phyloP scores from a whole-genome alignment of 2,797 vertebrate genomes.

The Scyliorhinus canicula region DNA sequence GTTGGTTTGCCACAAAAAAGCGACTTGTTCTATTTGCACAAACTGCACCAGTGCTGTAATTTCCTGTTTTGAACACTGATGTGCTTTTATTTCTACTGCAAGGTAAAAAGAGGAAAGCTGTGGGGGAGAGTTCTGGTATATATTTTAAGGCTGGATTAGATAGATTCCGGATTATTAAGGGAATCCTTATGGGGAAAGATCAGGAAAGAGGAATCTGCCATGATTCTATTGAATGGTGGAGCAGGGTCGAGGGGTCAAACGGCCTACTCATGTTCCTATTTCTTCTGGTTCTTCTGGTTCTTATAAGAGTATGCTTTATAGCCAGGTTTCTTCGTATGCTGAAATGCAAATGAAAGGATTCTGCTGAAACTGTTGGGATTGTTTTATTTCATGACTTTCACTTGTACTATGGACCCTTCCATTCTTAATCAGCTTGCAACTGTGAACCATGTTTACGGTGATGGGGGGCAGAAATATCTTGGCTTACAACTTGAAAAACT shows the following conservation, averaged over 20 bases:
- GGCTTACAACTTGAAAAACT: not conserved
- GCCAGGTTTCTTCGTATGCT: not conserved
- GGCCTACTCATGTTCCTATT: too few relatives aligned
- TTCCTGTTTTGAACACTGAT: not conserved
- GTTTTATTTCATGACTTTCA: not conserved
- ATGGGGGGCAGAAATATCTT: not conserved
- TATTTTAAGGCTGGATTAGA: too few relatives aligned
- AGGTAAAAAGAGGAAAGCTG: not conserved
- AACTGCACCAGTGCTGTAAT: not conserved
- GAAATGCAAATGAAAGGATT: not conserved
- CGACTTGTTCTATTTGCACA: not conserved
- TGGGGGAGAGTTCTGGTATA: too few relatives aligned
- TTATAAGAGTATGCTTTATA: not conserved
- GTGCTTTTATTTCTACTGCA: not conserved
- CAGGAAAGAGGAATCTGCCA: too few relatives aligned
- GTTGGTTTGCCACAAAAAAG: not conserved
- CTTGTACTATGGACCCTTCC: not conserved
- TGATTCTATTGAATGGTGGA: too few relatives aligned
- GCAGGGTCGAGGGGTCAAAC: too few relatives aligned
- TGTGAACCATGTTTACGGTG: not conserved
- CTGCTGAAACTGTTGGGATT: not conserved
- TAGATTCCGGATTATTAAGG: too few relatives aligned
- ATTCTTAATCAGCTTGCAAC: not conserved
- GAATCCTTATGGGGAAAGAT: too few relatives aligned
- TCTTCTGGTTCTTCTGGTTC: too few relatives aligned